Evolutionary conservation across 2,888 invertebrate genomes (phyloP), one percentile per base, ranked within the genome.

Genomic region (Caenorhabditis sulstoni): DNA sequence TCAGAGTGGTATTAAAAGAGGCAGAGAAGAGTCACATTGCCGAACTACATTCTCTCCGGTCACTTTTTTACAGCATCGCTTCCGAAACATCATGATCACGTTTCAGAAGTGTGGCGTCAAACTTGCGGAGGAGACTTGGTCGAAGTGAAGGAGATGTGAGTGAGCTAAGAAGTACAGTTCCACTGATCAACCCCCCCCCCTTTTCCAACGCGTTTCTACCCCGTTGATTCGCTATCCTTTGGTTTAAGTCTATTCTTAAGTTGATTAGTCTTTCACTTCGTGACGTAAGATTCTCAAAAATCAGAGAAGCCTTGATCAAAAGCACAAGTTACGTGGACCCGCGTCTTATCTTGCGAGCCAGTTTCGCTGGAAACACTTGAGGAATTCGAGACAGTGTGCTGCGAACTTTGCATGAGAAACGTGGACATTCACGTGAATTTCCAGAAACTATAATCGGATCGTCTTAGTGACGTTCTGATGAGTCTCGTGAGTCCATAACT

Each of bases 291-390:
- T 29, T 11, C 29, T 23, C 39, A 50, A 64, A 64, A 64, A 64
- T 52, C 64, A 64, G 37, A 53, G 29, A 53, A 41, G 45, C 65
- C 35, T 52, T 53, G 53, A 65, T 65, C 53, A 65, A 65, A 65
- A 65, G 65, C 65, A 12, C 65, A 65, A 20, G 29, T 29, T 29
- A 50, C 35, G 9, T 18, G 35, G 53, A 35, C 37, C 53, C 16
- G 4, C 23, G 12, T 44, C 58, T 58, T 44, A 58, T 58, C 44
- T 5, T 11, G 22, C 14, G 50, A 18, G 3, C 22, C 20, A 22
- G 8, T n/a, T n/a, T n/a, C n/a, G n/a, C n/a, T 11, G 3, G 29
- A 29, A 7, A 29, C 29, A 29, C 29, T 29, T 29, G 3, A 41
- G 41, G 41, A 41, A 41, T 41, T 41, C 11, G 49, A 49, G 18